These are phyloP conservation scores for Prosopocoilus inquinatus DNA, from an alignment of 2,888 invertebrate genomes.

Conservation along the genomic window DNA sequence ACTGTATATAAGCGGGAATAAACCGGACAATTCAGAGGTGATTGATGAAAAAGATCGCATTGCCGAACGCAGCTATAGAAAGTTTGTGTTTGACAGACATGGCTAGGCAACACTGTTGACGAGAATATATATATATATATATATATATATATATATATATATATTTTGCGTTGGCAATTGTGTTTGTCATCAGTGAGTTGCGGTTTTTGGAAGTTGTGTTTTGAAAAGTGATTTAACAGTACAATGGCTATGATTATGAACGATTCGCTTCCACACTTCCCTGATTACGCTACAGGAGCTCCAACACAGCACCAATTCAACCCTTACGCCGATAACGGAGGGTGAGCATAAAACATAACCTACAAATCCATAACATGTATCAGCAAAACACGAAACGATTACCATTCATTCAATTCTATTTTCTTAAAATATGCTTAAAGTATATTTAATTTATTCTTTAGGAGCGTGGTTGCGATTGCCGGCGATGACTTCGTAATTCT, in stretches of 20 bases:
- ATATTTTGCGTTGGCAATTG: too few species aligned
- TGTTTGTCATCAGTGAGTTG: too few species aligned
- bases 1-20: too few species aligned
- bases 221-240: background rate
- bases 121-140: too few species aligned
- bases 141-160: too few species aligned
- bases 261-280: conserved; percentile 33
- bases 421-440: background rate
- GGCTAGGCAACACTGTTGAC: too few species aligned
- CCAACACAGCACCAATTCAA: conserved; percentile 56
- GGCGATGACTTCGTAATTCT: conserved; percentile 94
- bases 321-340: conserved; percentile 77
- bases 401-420: background rate
- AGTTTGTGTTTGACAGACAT: too few species aligned
- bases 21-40: too few species aligned
- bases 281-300: conserved; percentile 40
- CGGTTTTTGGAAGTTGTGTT: too few species aligned
- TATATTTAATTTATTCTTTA: conserved; percentile 50
- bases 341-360: conserved; percentile 52
- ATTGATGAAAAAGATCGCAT: too few species aligned
- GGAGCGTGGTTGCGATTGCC: conserved; percentile 92
- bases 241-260: conserved; percentile 8
- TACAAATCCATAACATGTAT: too few species aligned
- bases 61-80: too few species aligned
- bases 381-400: background rate